Conservation (phyloP, 1,140 invertebrate species). For the Penaeus chinensis region DNA sequence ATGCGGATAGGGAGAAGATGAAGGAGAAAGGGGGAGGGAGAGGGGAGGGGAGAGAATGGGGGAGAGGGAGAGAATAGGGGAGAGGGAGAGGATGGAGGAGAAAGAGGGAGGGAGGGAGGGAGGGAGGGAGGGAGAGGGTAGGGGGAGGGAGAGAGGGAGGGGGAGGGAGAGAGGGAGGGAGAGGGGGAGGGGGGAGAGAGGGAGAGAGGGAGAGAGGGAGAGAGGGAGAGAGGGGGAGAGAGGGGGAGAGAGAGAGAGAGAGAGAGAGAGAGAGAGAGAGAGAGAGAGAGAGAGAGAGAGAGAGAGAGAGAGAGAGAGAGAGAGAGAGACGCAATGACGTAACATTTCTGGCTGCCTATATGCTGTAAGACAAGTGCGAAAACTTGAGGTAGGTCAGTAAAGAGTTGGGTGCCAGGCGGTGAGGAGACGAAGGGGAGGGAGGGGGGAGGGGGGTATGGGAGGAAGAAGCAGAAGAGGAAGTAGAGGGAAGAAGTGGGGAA, state of each 20-base stretch:
- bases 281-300: not conserved
- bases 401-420: not conserved
- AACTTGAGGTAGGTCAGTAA: not conserved
- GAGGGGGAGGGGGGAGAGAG: not conserved
- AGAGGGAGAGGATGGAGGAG: not conserved
- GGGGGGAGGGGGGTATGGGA: not conserved
- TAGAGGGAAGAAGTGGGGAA: not conserved
- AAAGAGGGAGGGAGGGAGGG: not conserved
- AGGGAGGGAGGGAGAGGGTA: not conserved
- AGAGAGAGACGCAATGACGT: not conserved
- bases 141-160: not conserved
- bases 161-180: not conserved
- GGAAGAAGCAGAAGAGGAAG: not conserved
- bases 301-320: not conserved
- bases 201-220: not conserved
- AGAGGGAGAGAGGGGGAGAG: not conserved
- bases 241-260: not conserved
- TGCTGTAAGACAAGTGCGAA: not conserved
- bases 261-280: not conserved
- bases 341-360: not conserved
- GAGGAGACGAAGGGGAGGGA: not conserved
- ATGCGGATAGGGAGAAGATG: too few relatives aligned
- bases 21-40: too few relatives aligned
- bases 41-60: too few relatives aligned
- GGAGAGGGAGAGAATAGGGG: not conserved